Evolutionary conservation across 2,888 invertebrate species (phyloP), one percentile per base, ranked within the genome.

Genomic region (Napeogenes inachia): DNA sequence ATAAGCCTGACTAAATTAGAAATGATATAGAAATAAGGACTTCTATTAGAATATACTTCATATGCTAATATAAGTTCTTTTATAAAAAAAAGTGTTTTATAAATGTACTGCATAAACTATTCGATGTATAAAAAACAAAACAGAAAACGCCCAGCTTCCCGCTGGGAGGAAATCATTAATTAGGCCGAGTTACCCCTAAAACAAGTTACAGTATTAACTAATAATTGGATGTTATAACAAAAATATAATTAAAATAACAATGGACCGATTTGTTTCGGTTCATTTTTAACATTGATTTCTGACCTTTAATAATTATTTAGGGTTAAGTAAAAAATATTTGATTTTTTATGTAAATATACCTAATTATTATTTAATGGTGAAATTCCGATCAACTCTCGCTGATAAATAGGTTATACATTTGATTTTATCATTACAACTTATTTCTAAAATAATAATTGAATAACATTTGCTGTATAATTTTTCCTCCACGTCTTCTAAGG

Each of bases 201-300:
- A 78, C 73, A 71, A 79, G 81, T 84, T 81, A 78, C 82, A 50
- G 30, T 83, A 82, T 79, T 76, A 74, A 78, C 77, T 73, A 79
- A 82, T 89, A 88, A 89, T 89, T 89, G 87, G 88, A 83, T 87
- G 83, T 84, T 84, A 85, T 78, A 87, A 88, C 82, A 80, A 85
- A 85, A 71, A 69, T 65, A 63, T 80, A 79, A 76, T 77, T 80
- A 80, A 70, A 79, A 78, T 71, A 80, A 79, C 79, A 81, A 79
- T 75, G 76, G 74, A 75, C 75, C 82, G 79, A 85, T 85, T 84
- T 73, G 79, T 75, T 73, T 45, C 55, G 64, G 59, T 60, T 65
- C 62, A 65, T 67, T 67, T 67, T 60, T 67, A 59, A 69, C 77
- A 50, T 50, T 81, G 81, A 82, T 84, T 84, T 50, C 50, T 13